Conservation (phyloP, 1,140 invertebrate species). For the Oryzaephilus surinamensis region DNA sequence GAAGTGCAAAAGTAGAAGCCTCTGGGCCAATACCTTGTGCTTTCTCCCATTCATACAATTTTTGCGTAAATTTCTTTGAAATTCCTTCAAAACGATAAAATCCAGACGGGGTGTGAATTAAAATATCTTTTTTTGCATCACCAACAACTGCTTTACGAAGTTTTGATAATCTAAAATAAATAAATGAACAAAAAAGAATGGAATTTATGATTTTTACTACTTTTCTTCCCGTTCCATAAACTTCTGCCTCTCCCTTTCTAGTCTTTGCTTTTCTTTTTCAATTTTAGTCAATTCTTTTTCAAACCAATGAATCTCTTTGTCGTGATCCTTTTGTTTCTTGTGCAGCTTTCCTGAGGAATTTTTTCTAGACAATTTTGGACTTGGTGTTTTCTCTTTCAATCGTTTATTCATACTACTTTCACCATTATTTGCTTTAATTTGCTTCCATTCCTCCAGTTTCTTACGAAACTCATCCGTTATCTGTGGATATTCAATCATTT, state of each 20-base stretch:
- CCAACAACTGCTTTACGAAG: slow-evolving; percentile 46
- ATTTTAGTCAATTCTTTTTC: slow-evolving; percentile 51
- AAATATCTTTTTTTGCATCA: slow-evolving; percentile 54
- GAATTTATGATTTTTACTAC: slow-evolving; percentile 20
- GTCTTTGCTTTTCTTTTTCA: slow-evolving; percentile 48
- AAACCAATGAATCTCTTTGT: slow-evolving; percentile 45
- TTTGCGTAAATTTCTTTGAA: slow-evolving; percentile 76
- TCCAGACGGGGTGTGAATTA: slow-evolving; percentile 69
- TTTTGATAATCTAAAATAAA: slow-evolving; percentile 46
- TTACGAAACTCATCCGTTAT: slow-evolving; percentile 58
- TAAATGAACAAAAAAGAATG: neutral
- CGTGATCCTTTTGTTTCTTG: slow-evolving; percentile 23
- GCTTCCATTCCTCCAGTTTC: slow-evolving; percentile 58
- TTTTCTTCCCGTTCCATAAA: slow-evolving; percentile 48
- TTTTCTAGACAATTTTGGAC: slow-evolving; percentile 31
- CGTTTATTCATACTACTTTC: slow-evolving; percentile 36
- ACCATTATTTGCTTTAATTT: slow-evolving; percentile 46
- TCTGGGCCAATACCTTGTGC: slow-evolving; percentile 68
- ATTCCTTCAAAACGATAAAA: slow-evolving; percentile 77
- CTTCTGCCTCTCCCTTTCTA: slow-evolving; percentile 50
- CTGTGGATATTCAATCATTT: slow-evolving; percentile 44
- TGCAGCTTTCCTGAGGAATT: slow-evolving; percentile 17
- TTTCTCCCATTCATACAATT: slow-evolving; percentile 86
- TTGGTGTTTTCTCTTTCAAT: slow-evolving; percentile 29
- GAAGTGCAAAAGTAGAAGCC: slow-evolving; percentile 65